Evolutionary conservation across 1,140 invertebrate species (phyloP).

Genomic region (Micrasema longulum): DNA sequence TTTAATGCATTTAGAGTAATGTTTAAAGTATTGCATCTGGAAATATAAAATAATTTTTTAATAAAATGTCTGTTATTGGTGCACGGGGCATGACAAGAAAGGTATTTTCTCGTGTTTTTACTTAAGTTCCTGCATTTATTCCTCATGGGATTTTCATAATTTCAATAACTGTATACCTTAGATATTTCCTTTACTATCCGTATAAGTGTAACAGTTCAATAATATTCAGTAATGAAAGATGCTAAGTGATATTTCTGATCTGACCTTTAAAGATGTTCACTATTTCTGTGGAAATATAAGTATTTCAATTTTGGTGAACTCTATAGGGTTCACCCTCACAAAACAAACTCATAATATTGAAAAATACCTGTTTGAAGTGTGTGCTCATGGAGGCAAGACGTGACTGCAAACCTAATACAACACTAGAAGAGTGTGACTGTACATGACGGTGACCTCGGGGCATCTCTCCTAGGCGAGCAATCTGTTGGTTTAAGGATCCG

Average conservation of each 20-base stretch:
- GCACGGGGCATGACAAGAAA: no score
- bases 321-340: neutral
- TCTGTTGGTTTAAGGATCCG: conserved; percentile 94
- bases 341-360: neutral
- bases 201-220: neutral
- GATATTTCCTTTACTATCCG: neutral
- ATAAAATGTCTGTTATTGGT: no score
- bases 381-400: conserved; percentile 96
- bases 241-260: neutral
- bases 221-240: neutral
- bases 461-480: conserved; percentile 87
- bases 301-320: neutral
- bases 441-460: conserved; percentile 83
- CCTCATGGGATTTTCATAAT: no score
- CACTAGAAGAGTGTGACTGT: conserved; percentile 95
- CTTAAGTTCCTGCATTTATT: no score
- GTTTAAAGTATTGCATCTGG: no score
- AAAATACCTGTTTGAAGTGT: conserved; percentile 86
- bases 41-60: no score
- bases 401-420: conserved; percentile 94
- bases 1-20: no score
- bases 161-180: no score
- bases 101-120: no score
- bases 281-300: neutral
- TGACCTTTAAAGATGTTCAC: neutral